Base-by-base conservation (phyloP, 1,140 invertebrate species). In the Megalopta genalis region DNA sequence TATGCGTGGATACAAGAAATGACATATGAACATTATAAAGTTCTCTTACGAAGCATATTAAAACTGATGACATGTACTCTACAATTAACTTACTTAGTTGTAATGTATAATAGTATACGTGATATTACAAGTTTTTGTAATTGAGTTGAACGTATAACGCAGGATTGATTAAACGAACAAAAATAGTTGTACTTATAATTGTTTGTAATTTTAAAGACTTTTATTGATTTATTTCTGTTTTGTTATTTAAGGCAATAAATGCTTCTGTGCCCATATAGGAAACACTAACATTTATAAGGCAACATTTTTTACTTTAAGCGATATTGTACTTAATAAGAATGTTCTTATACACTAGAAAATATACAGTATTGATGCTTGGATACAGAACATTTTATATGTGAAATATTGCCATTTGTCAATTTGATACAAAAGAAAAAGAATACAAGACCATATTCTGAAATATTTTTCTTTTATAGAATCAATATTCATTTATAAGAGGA, bases 91-190 rank as follows among this genome's bases (percentile, higher is more conserved):
- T 25, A 77, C 32, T 69, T 77, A 69, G 46, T 69, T 23, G 23
- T 60, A 12, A n/a, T 21, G 67, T 12, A 32, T 32, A 2, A 32
- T 32, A 32, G n/a, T 67, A 59, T 12, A 23, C 9, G 32, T 57
- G 21, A 62, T 27, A 46, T 76, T 49, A 69, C 54, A 59, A 10
- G 8, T 69, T 69, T 69, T 32, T 76, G 7, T 76, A 76, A 60
- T 2, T 46, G 46, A 39, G 37, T 23, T 49, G 49, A 73, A 32
- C 16, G 46, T 54, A 39, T 54, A 65, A 37, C 57, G 46, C 37
- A 25, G 25, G n/a, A 27, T 42, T 59, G 4, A 68, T 6, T 12
- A 2, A 18, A 60, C 2, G 9, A 57, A 23, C 4, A 42, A 23
- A 42, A 16, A 46, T 59, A 27, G 27, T 76, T n/a, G 54, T 57